Conservation (phyloP, 2,888 invertebrate species). For the Ellobium chinense region DNA sequence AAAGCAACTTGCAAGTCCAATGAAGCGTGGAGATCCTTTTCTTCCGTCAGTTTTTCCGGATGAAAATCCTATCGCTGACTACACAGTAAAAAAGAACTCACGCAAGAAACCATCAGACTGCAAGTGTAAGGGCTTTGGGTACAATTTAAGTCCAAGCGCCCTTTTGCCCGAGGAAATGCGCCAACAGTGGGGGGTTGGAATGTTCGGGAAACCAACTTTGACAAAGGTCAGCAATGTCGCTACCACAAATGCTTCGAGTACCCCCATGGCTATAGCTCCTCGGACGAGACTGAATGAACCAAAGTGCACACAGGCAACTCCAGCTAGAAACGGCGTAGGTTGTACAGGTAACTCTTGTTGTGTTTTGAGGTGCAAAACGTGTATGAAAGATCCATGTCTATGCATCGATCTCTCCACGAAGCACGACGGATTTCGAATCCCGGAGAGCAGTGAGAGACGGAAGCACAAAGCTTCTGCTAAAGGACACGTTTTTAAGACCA, state of each 20-base stretch:
- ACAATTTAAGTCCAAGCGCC: constrained; percentile 41
- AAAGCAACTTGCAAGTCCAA: background rate
- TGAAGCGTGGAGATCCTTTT: constrained; percentile 46
- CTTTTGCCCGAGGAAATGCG: constrained; percentile 45
- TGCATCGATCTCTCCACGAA: constrained; percentile 12
- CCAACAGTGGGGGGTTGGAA: constrained; percentile 45
- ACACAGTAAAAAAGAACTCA: constrained; percentile 30
- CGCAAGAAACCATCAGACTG: constrained; percentile 45
- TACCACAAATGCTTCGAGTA: background rate
- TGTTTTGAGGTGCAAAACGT: constrained; percentile 27
- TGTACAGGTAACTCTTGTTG: constrained; percentile 17
- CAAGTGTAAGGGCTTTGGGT: constrained; percentile 46
- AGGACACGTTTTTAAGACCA: background rate
- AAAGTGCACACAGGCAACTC: background rate
- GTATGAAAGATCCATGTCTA: constrained; percentile 29
- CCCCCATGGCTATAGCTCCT: background rate
- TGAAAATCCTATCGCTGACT: constrained; percentile 45
- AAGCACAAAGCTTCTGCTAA: constrained; percentile 29
- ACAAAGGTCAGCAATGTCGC: background rate
- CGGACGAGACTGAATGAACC: background rate
- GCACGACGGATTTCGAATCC: constrained; percentile 35
- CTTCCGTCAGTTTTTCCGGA: constrained; percentile 43
- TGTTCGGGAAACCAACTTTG: constrained; percentile 38
- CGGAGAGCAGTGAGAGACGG: constrained; percentile 7
- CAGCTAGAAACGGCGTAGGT: background rate